These are phyloP conservation scores for Myrmophylax atrothorax DNA, from an alignment of 2,113 vertebrate species.

Conservation along the genomic window DNA sequence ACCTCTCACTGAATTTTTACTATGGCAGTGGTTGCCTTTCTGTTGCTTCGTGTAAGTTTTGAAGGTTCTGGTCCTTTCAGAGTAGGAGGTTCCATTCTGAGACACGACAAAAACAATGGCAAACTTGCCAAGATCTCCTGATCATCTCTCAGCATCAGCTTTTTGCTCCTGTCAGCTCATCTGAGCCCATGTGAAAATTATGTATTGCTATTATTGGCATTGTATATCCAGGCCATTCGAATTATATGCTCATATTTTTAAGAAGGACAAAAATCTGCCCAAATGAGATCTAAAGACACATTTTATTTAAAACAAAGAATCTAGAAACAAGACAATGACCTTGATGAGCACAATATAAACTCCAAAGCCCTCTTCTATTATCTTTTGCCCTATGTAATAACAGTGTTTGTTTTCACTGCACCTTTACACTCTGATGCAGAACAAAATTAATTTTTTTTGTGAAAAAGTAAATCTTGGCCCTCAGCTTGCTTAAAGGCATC, in stretches of 20 bases:
- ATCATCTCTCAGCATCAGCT: not conserved
- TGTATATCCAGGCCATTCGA: not conserved
- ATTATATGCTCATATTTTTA: not conserved
- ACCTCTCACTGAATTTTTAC: not conserved
- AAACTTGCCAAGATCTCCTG: not conserved
- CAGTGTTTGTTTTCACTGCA: not conserved
- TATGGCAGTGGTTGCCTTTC: not conserved
- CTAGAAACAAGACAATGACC: not conserved
- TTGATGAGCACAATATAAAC: not conserved
- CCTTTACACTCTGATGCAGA: not conserved
- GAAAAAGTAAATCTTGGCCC: not conserved
- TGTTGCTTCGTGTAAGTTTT: not conserved
- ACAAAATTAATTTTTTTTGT: not conserved
- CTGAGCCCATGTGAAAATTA: not conserved
- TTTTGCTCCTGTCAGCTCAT: not conserved
- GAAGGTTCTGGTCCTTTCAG: not conserved
- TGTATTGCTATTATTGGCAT: not conserved
- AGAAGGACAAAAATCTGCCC: not conserved
- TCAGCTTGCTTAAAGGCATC: not conserved
- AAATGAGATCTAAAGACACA: not conserved
- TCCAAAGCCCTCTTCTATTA: not conserved
- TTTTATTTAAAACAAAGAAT: not conserved
- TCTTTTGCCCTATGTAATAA: not conserved
- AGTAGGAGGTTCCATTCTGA: not conserved
- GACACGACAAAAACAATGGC: not conserved